Base-by-base conservation (phyloP, 1,140 invertebrate genomes). In the Linepithema humile region DNA sequence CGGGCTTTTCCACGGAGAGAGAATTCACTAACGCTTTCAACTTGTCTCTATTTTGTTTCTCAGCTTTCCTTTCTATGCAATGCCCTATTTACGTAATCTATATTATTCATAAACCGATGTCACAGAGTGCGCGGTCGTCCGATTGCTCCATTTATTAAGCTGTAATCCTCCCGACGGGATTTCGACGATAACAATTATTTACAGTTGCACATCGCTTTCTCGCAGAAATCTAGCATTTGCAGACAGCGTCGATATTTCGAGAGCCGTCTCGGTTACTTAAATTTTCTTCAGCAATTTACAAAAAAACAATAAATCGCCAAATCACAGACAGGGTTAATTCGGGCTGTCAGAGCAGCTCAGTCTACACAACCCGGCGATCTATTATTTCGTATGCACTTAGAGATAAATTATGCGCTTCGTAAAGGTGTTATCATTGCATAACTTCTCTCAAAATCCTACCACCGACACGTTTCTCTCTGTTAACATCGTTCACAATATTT, bases 401-500 rank as follows among this genome's bases (percentile, higher is more conserved):
- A 74, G 23, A 57, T 12, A 23, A 53, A 3, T 17, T 35, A 53
- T 53, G 32, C 43, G 10, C 4, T 32, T n/a, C 5, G 32, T 10
- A 20, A 26, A 15, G 17, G 26, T 55, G 23, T 38, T 55, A 35
- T 26, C 23, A 10, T 1, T 73, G n/a, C n/a, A n/a, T n/a, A n/a
- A n/a, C n/a, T n/a, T n/a, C n/a, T n/a, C n/a, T n/a, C n/a, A n/a
- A n/a, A n/a, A 26, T 57, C 12, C 17, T 29, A n/a, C 29, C 26
- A 48, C 32, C 48, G 75, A 43, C 75, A 64, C 35, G 62, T 20
- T 78, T 29, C 6, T 29, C 62, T 69, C 62, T 40, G 62, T 69
- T 55, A 69, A 69, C 75, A 69, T 69, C 48, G 75, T 29, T 69
- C 26, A 80, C 26, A 50, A 55, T 40, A 69, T n/a, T 77, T 67